phyloP scores from a whole-genome alignment of 2,888 invertebrate genomes.

The Serrognathus titanus region DNA sequence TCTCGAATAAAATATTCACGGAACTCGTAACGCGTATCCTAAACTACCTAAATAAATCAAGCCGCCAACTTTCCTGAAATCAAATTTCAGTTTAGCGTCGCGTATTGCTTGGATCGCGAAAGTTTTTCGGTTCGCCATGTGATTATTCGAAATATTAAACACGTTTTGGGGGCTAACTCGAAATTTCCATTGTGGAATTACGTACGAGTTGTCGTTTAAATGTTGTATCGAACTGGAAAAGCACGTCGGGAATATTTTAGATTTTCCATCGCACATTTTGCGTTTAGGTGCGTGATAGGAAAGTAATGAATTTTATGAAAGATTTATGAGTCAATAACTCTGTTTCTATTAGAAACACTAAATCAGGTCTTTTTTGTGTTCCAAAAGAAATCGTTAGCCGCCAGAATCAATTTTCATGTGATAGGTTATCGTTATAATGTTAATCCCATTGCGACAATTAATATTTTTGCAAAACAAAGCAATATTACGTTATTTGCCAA shows the following conservation, averaged over 20 bases:
- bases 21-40: neutral
- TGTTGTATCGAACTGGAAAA: neutral
- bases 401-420: no score
- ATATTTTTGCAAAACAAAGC: no score
- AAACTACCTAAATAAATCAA: neutral
- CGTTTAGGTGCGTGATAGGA: conserved; percentile 15
- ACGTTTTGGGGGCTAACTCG: neutral
- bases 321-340: conserved; percentile 19
- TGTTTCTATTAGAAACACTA: conserved; percentile 15
- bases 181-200: neutral
- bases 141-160: conserved; percentile 2
- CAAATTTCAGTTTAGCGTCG: neutral
- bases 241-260: no score
- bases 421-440: no score
- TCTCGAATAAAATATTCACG: neutral
- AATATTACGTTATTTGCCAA: no score
- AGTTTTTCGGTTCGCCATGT: neutral
- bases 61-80: neutral
- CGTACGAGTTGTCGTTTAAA: neutral
- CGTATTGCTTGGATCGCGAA: neutral
- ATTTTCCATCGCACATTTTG: neutral
- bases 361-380: conserved; percentile 1
- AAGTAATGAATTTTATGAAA: conserved; percentile 15
- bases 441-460: no score
- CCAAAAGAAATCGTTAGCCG: no score